phyloP scores from a whole-genome alignment of 2,113 vertebrate species.

The Aptenodytes patagonicus region DNA sequence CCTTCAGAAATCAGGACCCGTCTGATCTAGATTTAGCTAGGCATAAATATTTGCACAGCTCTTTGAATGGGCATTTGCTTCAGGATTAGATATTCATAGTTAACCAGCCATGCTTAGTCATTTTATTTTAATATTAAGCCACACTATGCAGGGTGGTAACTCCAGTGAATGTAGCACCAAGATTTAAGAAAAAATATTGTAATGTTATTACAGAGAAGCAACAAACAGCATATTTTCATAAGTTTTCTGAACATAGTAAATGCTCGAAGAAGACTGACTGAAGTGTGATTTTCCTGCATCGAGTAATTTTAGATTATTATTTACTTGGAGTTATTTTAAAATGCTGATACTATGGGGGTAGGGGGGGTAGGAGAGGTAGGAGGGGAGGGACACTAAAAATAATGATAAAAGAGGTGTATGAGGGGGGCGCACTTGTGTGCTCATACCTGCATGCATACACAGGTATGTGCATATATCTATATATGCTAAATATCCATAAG shows the following conservation, averaged over 20 bases:
- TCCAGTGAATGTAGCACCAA: background rate
- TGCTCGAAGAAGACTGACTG: background rate
- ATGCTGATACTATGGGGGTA: background rate
- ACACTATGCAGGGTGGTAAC: background rate
- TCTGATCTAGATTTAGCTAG: background rate
- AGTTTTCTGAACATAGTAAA: background rate
- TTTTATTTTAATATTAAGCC: background rate
- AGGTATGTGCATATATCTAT: background rate
- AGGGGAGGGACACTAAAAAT: background rate
- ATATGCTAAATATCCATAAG: background rate
- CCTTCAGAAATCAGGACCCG: background rate
- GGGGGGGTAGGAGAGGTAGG: background rate
- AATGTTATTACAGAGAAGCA: background rate
- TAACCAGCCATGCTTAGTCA: background rate
- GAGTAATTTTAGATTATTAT: background rate
- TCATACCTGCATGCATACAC: rapidly evolving
- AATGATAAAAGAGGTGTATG: background rate
- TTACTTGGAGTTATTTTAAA: background rate
- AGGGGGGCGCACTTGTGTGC: no score
- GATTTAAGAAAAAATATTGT: background rate
- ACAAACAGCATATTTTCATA: background rate
- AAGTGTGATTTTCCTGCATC: background rate
- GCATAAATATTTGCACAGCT: background rate
- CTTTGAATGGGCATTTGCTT: background rate
- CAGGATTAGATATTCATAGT: background rate